phyloP scores from a whole-genome alignment of 1,140 invertebrate genomes.

The Drosophila repleta region DNA sequence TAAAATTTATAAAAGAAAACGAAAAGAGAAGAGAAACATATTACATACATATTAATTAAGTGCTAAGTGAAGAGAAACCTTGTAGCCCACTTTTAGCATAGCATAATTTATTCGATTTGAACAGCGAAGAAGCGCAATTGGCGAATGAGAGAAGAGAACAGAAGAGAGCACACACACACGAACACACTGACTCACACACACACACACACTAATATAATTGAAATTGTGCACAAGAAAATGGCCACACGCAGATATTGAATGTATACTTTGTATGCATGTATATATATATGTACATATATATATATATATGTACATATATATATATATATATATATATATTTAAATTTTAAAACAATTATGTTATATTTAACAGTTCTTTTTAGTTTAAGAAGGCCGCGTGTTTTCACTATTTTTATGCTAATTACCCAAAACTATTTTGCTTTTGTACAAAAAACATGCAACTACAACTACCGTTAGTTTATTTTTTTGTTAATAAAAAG shows the following conservation, averaged over 20 bases:
- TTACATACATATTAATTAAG: constrained; percentile 48
- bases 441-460: not conserved
- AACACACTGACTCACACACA: constrained; percentile 6
- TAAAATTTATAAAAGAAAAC: constrained; percentile 34
- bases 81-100: constrained; percentile 68
- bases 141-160: constrained; percentile 23
- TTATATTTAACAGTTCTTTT: constrained; percentile 7
- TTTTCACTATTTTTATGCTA: constrained; percentile 24
- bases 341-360: constrained; percentile 7
- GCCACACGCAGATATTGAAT: not conserved
- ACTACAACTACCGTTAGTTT: not conserved
- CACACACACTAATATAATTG: constrained; percentile 6
- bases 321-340: constrained; percentile 27
- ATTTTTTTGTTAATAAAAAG: not conserved
- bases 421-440: not conserved
- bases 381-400: constrained; percentile 21
- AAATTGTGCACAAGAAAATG: constrained; percentile 32
- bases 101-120: constrained; percentile 75
- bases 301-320: constrained; percentile 10
- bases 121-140: constrained; percentile 20
- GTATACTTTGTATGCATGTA: constrained; percentile 16
- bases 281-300: constrained; percentile 5
- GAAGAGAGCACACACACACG: constrained; percentile 4
- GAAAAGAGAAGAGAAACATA: too few relatives aligned
- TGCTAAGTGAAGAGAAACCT: constrained; percentile 52